phyloP scores from a whole-genome alignment of 2,888 invertebrate species.

The Zhengitettix transpicula region DNA sequence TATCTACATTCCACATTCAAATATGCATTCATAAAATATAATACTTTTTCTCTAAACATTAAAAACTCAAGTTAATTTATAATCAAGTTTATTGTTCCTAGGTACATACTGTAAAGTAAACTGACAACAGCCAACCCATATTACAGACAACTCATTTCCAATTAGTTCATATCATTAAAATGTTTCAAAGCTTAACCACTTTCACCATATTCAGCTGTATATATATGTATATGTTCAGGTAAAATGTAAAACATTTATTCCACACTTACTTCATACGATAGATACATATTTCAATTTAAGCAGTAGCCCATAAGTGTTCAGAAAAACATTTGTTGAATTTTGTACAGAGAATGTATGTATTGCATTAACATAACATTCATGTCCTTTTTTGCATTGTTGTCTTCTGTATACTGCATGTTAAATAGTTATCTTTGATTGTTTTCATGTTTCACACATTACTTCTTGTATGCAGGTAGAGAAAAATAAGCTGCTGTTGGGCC shows the following conservation, averaged over 20 bases:
- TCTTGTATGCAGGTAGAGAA: background rate
- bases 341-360: conserved; percentile 6
- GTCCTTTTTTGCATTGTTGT: background rate
- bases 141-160: background rate
- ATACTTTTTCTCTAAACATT: no score
- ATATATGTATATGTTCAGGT: no score
- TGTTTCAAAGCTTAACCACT: background rate
- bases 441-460: background rate
- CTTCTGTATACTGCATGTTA: background rate
- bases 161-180: background rate
- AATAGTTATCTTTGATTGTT: background rate
- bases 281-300: no score
- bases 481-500: conserved; percentile 2
- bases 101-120: no score
- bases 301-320: background rate
- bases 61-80: no score
- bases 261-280: no score
- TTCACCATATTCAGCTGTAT: background rate
- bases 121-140: no score
- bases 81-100: no score
- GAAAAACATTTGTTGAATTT: conserved; percentile 6
- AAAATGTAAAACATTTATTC: no score
- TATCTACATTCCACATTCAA: no score
- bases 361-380: background rate
- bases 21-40: no score